These are phyloP conservation scores for Sphaerophoria taeniata DNA, from an alignment of 2,888 invertebrate genomes.

Conservation along the genomic window DNA sequence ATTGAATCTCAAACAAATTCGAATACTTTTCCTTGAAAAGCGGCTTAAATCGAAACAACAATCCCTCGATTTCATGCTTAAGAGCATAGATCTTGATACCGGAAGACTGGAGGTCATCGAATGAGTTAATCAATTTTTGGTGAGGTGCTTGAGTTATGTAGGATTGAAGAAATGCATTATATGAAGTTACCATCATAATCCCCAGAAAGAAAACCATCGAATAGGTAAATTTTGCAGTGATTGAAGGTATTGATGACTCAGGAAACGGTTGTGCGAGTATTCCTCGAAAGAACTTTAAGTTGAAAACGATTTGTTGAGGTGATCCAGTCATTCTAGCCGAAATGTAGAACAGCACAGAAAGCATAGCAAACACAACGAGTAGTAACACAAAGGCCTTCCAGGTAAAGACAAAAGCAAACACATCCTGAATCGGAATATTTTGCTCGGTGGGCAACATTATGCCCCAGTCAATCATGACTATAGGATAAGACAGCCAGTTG, in stretches of 20 bases:
- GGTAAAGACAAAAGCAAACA: background rate
- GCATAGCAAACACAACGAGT: slow-evolving; percentile 17
- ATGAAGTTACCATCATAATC: background rate
- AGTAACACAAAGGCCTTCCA: background rate
- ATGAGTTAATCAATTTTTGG: background rate
- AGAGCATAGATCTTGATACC: background rate
- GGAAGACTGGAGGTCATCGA: background rate
- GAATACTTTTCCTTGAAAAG: background rate
- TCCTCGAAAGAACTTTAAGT: slow-evolving; percentile 29
- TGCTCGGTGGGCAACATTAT: background rate
- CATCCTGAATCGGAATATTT: background rate
- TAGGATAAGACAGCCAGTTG: background rate
- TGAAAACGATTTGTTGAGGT: background rate
- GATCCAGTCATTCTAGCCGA: slow-evolving; percentile 43
- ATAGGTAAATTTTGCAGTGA: background rate
- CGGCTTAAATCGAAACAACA: background rate
- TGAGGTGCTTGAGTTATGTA: slow-evolving; percentile 1
- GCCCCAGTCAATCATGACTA: background rate
- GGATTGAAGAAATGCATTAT: slow-evolving; percentile 3
- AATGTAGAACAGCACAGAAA: slow-evolving; percentile 55
- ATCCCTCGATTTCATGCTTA: background rate
- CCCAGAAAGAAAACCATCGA: background rate
- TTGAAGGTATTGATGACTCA: background rate
- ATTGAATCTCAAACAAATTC: background rate
- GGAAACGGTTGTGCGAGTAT: slow-evolving; percentile 1